These are phyloP conservation scores for Tricholaema leucomelas DNA, from an alignment of 2,113 vertebrate species.

Conservation along the genomic window DNA sequence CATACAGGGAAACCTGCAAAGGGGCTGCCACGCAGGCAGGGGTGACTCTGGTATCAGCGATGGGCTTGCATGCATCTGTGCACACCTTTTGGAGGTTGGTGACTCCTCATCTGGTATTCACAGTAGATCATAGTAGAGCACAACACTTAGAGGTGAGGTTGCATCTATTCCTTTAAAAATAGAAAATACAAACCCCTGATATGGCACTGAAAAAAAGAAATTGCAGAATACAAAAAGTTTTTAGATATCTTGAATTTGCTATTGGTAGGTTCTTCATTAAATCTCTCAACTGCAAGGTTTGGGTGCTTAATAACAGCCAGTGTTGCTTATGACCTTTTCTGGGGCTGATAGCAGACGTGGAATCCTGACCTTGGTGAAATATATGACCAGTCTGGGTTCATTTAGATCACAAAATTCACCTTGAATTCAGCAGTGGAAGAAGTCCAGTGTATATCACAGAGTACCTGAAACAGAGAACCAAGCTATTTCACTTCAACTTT, in stretches of 20 bases:
- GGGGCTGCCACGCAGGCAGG: background rate
- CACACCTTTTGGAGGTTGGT: accelerated
- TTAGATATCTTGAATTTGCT: background rate
- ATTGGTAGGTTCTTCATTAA: background rate
- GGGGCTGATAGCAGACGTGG: background rate
- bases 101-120: background rate
- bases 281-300: background rate
- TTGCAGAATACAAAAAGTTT: background rate
- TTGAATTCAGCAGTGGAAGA: background rate
- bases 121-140: background rate
- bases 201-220: background rate
- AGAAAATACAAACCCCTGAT: background rate
- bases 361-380: background rate
- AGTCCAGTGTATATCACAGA: background rate
- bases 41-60: background rate
- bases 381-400: background rate
- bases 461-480: background rate
- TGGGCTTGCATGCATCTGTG: background rate
- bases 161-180: background rate
- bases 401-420: background rate
- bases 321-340: background rate
- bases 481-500: background rate
- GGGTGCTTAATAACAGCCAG: background rate
- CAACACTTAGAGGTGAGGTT: accelerated
- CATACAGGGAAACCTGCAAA: background rate